Evolutionary conservation across 2,888 invertebrate genomes (phyloP).

Genomic region (Drosophila neotestacea): DNA sequence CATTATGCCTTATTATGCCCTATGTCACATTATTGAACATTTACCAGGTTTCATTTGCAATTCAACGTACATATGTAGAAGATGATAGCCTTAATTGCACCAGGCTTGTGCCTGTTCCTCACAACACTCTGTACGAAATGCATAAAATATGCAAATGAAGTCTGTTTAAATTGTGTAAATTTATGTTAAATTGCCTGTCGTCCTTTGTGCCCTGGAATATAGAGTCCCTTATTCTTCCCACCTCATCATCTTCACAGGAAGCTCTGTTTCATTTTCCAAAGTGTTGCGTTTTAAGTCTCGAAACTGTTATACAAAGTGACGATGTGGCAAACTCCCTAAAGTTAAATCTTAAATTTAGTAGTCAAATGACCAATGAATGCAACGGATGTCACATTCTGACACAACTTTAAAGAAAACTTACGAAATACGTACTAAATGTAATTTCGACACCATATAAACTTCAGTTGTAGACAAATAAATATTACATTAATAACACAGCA

Average conservation of each 20-base stretch:
- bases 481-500: background rate
- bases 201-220: constrained; percentile 27
- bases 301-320: constrained; percentile 48
- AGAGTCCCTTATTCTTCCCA: constrained; percentile 8
- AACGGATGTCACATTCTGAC: background rate
- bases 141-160: constrained; percentile 73
- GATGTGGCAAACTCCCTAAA: background rate
- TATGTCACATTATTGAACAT: constrained; percentile 38
- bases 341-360: constrained; percentile 22
- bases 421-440: background rate
- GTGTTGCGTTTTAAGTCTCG: constrained; percentile 28
- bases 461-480: background rate
- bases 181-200: constrained; percentile 61
- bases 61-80: constrained; percentile 54
- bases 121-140: constrained; percentile 41
- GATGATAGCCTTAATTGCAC: constrained; percentile 69
- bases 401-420: background rate
- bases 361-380: constrained; percentile 15
- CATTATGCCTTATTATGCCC: constrained; percentile 5
- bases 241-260: background rate
- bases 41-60: constrained; percentile 50
- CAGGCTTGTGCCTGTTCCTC: constrained; percentile 9
- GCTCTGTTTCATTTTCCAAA: constrained; percentile 46
- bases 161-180: constrained; percentile 60
- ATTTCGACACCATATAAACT: background rate